A percentile compares a stretch with the other conserved stretches of the same genome.
These are phyloP conservation scores for Dendrolimus pini DNA, from an alignment of 2,888 invertebrate species.

Conservation along the genomic window DNA sequence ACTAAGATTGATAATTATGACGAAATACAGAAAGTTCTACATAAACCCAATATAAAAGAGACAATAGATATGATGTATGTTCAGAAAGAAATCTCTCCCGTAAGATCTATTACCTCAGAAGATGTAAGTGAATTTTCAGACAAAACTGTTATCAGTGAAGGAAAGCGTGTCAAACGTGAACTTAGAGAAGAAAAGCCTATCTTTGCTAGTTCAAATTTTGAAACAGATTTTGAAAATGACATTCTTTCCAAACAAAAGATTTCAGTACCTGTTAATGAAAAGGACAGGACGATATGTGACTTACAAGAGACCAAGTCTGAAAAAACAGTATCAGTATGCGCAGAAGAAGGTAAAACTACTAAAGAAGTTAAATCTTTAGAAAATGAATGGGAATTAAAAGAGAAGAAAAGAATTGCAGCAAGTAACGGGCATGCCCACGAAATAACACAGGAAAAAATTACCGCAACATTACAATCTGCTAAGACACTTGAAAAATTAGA, in stretches of 20 bases:
- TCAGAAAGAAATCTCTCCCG: conserved; percentile 52
- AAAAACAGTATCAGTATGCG: conserved; percentile 5
- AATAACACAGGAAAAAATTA: conserved; percentile 31
- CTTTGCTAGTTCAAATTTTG: too few relatives aligned
- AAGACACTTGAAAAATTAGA: conserved; percentile 65
- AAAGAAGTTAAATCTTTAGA: conserved; percentile 6
- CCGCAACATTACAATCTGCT: conserved; percentile 48
- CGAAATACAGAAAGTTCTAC: background rate
- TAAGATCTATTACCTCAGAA: conserved; percentile 63
- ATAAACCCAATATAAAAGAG: background rate
- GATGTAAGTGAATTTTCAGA: conserved; percentile 67
- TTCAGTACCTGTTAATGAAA: too few relatives aligned
- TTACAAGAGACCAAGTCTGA: conserved; percentile 17
- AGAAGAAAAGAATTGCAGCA: background rate
- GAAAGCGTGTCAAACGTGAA: conserved; percentile 40
- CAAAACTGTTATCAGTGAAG: conserved; percentile 60
- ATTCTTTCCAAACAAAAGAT: too few relatives aligned
- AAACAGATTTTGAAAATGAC: too few relatives aligned
- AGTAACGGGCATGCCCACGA: background rate
- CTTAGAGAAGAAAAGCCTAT: too few relatives aligned
- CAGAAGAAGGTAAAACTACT: background rate
- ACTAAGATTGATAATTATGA: conserved; percentile 16
- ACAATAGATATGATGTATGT: background rate
- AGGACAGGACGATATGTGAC: conserved; percentile 6
- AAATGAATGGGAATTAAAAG: conserved; percentile 2